phyloP scores from a whole-genome alignment of 2,888 invertebrate genomes.

The Mongoloraphidia duomilia region DNA sequence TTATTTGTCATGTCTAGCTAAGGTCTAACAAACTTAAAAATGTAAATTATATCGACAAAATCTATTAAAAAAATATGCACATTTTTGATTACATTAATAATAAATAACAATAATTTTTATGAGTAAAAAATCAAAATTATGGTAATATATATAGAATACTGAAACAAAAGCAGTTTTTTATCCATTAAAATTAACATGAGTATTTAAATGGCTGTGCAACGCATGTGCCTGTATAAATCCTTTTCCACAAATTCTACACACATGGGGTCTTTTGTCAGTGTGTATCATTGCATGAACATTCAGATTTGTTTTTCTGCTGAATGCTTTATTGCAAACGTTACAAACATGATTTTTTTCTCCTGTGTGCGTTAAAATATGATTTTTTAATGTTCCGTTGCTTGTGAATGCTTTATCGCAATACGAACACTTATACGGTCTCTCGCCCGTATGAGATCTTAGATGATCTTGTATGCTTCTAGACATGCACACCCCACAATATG shows the following conservation, averaged over 20 bases:
- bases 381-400: neutral
- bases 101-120: no score
- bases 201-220: constrained; percentile 5
- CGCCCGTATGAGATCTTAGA: constrained; percentile 4
- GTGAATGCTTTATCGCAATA: constrained; percentile 5
- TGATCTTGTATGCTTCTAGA: constrained; percentile 6
- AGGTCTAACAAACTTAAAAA: no score
- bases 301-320: constrained; percentile 8
- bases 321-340: constrained; percentile 8
- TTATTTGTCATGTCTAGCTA: no score
- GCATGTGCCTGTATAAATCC: constrained; percentile 9
- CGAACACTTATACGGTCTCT: constrained; percentile 6
- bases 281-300: constrained; percentile 8
- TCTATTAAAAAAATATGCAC: no score
- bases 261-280: constrained; percentile 7
- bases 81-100: no score
- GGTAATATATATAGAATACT: no score
- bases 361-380: constrained; percentile 7
- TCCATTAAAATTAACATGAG: neutral
- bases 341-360: constrained; percentile 8
- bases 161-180: no score
- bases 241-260: constrained; percentile 6
- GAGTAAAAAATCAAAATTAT: no score
- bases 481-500: constrained; percentile 17
- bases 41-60: no score